Evolutionary conservation across 1,140 invertebrate species (phyloP), one percentile per base, ranked within the genome.

Genomic region (Danaus melanippus): DNA sequence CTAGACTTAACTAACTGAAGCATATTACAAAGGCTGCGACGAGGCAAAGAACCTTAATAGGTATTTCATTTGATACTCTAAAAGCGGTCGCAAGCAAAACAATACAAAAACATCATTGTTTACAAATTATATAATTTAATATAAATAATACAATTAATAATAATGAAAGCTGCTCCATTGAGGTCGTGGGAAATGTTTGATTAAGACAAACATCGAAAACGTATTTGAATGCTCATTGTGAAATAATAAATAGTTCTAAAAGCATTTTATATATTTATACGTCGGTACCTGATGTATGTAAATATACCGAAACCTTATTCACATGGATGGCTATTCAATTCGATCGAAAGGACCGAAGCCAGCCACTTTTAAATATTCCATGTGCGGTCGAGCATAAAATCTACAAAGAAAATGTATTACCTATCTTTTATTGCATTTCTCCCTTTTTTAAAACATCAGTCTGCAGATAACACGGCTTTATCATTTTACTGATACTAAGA

Each of bases 341-440:
- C 69, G 65, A 66, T 60, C 66, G 66, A 65, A 68, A 69, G 73
- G 73, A 69, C 71, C 68, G 69, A 68, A 68, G 71, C 68, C 66
- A 71, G 69, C 68, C 67, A 74, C 63, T 79, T 81, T 81, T 84
- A 86, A 84, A 84, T 84, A 83, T 86, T 86, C 78, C 76, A 84
- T 79, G 79, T 81, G 78, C 71, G 79, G 83, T 80, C 79, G 78
- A 80, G 67, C 74, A 71, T 76, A 77, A 83, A 83, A 84, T 81
- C 74, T 75, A 86, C 79, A 84, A 84, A 86, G 80, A 81, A 81
- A 86, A 86, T 76, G 73, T 82, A 83, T 84, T 79, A 82, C 73
- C 71, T 69, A 77, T 78, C 76, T 77, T 78, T 82, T 85, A 84
- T 84, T 84, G 76, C 68, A 53, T 74, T 79, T 69, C 62, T 64